Conservation (phyloP, 2,113 vertebrate species). For the Oriolus oriolus region DNA sequence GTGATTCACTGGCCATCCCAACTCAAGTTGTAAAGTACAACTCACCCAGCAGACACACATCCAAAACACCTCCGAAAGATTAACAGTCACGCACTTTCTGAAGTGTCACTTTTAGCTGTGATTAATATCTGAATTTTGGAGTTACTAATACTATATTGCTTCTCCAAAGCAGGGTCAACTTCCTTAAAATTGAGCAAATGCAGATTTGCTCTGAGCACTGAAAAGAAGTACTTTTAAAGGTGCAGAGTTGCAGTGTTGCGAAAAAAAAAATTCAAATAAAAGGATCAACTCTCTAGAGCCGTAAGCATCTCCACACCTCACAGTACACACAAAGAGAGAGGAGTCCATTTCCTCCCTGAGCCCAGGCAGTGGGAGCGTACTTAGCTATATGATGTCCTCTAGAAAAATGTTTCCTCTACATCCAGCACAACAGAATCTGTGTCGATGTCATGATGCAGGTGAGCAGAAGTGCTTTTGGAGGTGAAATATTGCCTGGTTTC, state of each 20-base stretch:
- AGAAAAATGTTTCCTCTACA: not conserved
- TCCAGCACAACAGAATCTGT: not conserved
- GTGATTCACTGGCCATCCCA: not conserved
- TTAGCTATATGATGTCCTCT: not conserved
- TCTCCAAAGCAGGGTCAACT: not conserved
- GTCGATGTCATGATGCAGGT: not conserved
- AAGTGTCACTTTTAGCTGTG: not conserved
- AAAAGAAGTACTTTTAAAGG: not conserved
- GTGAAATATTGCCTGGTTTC: not conserved
- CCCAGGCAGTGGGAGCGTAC: accelerated
- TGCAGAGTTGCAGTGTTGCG: not conserved
- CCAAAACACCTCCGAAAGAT: not conserved
- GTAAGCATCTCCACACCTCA: not conserved
- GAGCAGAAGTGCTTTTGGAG: not conserved
- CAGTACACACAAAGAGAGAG: not conserved
- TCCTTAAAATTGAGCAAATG: not conserved
- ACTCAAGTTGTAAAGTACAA: not conserved
- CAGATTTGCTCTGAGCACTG: not conserved
- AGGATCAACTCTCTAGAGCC: not conserved
- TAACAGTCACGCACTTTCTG: not conserved
- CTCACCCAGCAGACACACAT: not conserved
- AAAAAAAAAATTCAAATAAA: not conserved
- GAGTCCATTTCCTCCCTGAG: not conserved
- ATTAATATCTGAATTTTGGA: not conserved
- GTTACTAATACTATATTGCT: not conserved